phyloP scores from a whole-genome alignment of 2,888 invertebrate species.

The Penaeus monodon region DNA sequence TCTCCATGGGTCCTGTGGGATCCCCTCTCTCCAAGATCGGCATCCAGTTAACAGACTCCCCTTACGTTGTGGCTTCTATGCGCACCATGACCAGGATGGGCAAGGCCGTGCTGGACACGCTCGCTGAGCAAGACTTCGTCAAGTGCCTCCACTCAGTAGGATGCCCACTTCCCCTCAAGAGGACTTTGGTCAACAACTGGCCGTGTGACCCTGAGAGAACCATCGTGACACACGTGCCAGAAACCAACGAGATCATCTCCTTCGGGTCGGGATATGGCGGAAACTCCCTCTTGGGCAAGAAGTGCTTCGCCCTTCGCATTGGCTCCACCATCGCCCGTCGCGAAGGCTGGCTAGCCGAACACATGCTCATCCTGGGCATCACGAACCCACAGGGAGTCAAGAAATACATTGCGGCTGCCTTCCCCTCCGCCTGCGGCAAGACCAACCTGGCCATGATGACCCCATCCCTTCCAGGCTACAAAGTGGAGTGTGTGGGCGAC shows the following conservation, averaged over 20 bases:
- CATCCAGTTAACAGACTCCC: conserved; percentile 94
- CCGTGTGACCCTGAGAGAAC: conserved; percentile 96
- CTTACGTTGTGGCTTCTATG: conserved; percentile 99
- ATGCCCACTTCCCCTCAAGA: conserved; percentile 76
- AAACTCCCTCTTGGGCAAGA: conserved; percentile 96
- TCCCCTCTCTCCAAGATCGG: conserved; percentile 96
- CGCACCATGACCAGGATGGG: conserved; percentile 97
- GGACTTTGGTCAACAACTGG: conserved; percentile 81
- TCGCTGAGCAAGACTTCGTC: conserved; percentile 72
- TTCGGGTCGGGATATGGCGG: conserved; percentile 97
- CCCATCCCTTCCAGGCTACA: conserved; percentile 91
- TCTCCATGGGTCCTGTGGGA: conserved; percentile 98
- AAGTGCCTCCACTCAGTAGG: conserved; percentile 95
- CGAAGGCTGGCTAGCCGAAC: conserved; percentile 99
- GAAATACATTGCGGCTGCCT: conserved; percentile 94
- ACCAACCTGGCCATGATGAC: conserved; percentile 99
- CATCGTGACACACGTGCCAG: conserved; percentile 90
- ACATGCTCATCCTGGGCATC: conserved; percentile 97
- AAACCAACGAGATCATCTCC: conserved; percentile 86
- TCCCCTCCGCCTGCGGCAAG: conserved; percentile 98
- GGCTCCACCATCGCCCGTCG: conserved; percentile 93
- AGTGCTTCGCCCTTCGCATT: conserved; percentile 95
- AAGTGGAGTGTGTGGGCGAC: conserved; percentile 90
- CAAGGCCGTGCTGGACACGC: conserved; percentile 74
- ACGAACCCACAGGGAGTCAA: conserved; percentile 91